Evolutionary conservation across 2,113 vertebrate genomes (phyloP).

Genomic region (Apeltes quadracus): DNA sequence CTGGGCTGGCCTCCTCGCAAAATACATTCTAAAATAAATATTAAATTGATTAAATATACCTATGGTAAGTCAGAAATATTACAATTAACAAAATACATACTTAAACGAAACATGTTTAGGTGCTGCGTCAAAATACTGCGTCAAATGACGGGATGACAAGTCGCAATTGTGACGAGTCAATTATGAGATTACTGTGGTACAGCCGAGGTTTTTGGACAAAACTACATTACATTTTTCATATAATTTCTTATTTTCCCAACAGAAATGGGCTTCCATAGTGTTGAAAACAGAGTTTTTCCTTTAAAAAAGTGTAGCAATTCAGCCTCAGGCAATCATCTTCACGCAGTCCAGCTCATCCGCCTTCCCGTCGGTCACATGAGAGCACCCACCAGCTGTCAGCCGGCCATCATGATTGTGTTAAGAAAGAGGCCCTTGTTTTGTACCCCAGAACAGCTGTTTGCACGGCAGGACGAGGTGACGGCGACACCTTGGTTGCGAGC

Average conservation of each 20-base stretch:
- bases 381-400: neutral
- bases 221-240: neutral
- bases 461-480: constrained; percentile 40
- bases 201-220: neutral
- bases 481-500: constrained; percentile 37
- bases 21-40: neutral
- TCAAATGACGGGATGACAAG: neutral
- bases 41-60: neutral
- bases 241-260: neutral
- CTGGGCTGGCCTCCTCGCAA: constrained; percentile 14
- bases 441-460: constrained; percentile 38
- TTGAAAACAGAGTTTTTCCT: neutral
- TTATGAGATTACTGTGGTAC: neutral
- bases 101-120: neutral
- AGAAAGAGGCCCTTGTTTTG: neutral
- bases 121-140: neutral
- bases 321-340: neutral
- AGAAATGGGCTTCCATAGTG: neutral
- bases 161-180: neutral
- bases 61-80: neutral
- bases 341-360: neutral
- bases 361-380: constrained; percentile 8
- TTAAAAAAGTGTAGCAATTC: neutral
- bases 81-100: too few relatives aligned
- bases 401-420: constrained; percentile 3